Evolutionary conservation across 2,888 invertebrate genomes (phyloP).

Genomic region (Mythimna impura): DNA sequence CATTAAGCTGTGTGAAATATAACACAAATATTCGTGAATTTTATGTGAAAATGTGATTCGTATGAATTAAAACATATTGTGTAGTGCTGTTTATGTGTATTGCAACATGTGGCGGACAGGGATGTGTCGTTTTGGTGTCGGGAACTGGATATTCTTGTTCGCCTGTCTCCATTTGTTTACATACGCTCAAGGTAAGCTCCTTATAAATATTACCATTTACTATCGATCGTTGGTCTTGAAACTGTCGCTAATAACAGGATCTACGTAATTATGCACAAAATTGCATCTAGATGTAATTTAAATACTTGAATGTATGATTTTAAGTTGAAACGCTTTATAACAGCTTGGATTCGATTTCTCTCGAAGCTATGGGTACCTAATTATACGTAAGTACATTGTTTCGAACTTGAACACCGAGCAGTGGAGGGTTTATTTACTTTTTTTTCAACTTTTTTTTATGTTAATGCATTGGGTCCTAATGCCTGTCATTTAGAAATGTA

Average conservation of each 20-base stretch:
- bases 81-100: slow-evolving; percentile 82
- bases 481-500: not conserved
- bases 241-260: slow-evolving; percentile 53
- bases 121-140: slow-evolving; percentile 84
- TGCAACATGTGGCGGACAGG: slow-evolving; percentile 88
- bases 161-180: slow-evolving; percentile 88
- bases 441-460: slow-evolving; percentile 14
- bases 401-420: slow-evolving; percentile 29
- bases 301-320: slow-evolving; percentile 39
- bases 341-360: slow-evolving; percentile 53
- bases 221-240: slow-evolving; percentile 78
- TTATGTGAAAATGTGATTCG: slow-evolving; percentile 89
- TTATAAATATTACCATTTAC: slow-evolving; percentile 84
- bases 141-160: slow-evolving; percentile 89
- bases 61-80: slow-evolving; percentile 88
- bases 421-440: slow-evolving; percentile 45
- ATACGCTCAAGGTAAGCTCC: slow-evolving; percentile 88
- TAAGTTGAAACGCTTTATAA: slow-evolving; percentile 32
- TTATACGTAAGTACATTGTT: slow-evolving; percentile 39
- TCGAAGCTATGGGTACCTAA: slow-evolving; percentile 39
- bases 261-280: slow-evolving; percentile 54
- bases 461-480: not conserved
- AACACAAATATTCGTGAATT: slow-evolving; percentile 77
- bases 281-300: slow-evolving; percentile 49
- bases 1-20: slow-evolving; percentile 70